A percentile compares a stretch with the other conserved stretches of the same genome.
Evolutionary conservation across 2,888 invertebrate species (phyloP).

Genomic region (Blomia tropicalis): DNA sequence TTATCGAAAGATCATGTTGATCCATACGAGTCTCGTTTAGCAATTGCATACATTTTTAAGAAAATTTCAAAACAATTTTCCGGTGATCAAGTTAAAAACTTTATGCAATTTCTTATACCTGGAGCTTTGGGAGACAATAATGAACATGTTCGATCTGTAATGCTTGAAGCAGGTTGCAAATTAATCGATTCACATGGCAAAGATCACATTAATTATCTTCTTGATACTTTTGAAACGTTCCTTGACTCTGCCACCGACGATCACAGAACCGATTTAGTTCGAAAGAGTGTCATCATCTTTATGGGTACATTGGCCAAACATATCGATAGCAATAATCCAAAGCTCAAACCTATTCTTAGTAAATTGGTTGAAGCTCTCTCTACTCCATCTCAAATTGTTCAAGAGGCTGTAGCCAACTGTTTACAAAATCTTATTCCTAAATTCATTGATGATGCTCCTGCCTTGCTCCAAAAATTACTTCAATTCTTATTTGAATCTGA

Average conservation of each 20-base stretch:
- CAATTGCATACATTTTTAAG: slow-evolving; percentile 64
- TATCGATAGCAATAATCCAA: slow-evolving; percentile 69
- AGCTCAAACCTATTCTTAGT: slow-evolving; percentile 82
- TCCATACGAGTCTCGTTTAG: slow-evolving; percentile 74
- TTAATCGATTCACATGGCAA: slow-evolving; percentile 84
- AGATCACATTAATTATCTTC: slow-evolving; percentile 44
- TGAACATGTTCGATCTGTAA: slow-evolving; percentile 62
- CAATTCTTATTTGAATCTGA: slow-evolving; percentile 72
- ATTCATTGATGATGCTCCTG: slow-evolving; percentile 74
- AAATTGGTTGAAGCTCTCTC: slow-evolving; percentile 74
- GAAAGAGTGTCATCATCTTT: slow-evolving; percentile 87
- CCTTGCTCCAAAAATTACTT: slow-evolving; percentile 68
- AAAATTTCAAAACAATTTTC: slow-evolving; percentile 59
- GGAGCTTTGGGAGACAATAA: slow-evolving; percentile 70
- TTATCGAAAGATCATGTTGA: slow-evolving; percentile 58
- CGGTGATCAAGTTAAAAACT: slow-evolving; percentile 49
- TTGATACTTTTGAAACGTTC: slow-evolving; percentile 83
- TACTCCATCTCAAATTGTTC: slow-evolving; percentile 94
- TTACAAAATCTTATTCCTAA: slow-evolving; percentile 81
- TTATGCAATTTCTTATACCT: slow-evolving; percentile 63
- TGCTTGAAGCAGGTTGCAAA: slow-evolving; percentile 82
- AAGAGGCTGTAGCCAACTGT: slow-evolving; percentile 92
- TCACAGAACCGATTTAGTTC: slow-evolving; percentile 71
- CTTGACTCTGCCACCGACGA: slow-evolving; percentile 81
- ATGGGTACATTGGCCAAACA: slow-evolving; percentile 95